A percentile compares a stretch with the other conserved stretches of the same genome.
Conservation (phyloP, 2,797 vertebrate species). For the Centroberyx gerrardi region DNA sequence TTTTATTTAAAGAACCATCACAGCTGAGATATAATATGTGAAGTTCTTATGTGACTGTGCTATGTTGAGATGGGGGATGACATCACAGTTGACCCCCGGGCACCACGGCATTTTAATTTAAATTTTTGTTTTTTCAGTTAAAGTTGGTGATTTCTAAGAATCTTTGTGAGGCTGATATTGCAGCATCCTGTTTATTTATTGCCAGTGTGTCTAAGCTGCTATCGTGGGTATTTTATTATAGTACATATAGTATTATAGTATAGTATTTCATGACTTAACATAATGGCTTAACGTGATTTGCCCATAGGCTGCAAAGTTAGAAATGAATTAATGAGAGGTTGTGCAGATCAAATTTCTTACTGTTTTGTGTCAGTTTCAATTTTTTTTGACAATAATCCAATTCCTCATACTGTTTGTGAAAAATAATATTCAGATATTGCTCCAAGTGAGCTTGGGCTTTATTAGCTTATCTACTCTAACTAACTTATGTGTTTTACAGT, state of each 20-base stretch:
- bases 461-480: neutral
- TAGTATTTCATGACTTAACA: slow-evolving; percentile 45
- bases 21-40: neutral
- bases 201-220: slow-evolving; percentile 29
- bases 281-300: slow-evolving; percentile 18
- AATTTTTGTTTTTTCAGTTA: neutral
- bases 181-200: slow-evolving; percentile 52
- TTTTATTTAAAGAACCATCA: neutral
- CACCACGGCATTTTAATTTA: neutral
- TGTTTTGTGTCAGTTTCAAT: neutral
- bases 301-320: slow-evolving; percentile 27
- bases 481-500: neutral
- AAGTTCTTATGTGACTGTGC: neutral
- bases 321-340: slow-evolving; percentile 2
- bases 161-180: slow-evolving; percentile 3
- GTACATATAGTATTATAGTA: neutral
- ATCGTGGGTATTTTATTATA: slow-evolving; percentile 26
- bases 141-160: slow-evolving; percentile 5
- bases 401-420: neutral
- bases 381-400: neutral
- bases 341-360: neutral
- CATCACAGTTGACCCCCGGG: slow-evolving; percentile 1
- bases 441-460: no score
- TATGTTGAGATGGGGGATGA: neutral
- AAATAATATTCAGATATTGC: neutral